phyloP scores from a whole-genome alignment of 2,113 vertebrate genomes.

The Cryptomyrus ogoouensis region DNA sequence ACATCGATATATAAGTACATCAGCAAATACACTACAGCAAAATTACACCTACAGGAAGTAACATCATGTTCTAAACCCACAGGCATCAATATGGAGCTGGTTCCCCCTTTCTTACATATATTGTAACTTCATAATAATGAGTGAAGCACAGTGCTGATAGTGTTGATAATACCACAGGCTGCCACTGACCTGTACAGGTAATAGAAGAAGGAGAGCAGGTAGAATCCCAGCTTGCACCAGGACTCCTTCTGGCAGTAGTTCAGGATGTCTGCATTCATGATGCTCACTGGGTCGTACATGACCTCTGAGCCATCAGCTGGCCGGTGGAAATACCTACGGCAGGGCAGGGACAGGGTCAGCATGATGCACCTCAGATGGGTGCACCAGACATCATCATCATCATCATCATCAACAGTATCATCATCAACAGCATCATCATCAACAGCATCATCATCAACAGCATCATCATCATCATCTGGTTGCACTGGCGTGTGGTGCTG shows the following conservation, averaged over 20 bases:
- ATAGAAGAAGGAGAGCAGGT: conserved; percentile 92
- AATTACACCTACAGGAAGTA: background rate
- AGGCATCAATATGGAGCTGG: background rate
- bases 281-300: conserved; percentile 87
- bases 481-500: background rate
- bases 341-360: background rate
- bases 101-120: background rate
- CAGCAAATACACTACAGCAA: background rate
- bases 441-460: background rate
- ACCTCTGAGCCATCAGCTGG: conserved; percentile 84
- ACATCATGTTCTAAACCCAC: background rate
- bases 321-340: conserved; percentile 79
- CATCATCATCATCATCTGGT: background rate
- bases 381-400: background rate
- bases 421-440: rapidly evolving
- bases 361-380: background rate
- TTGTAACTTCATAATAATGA: background rate
- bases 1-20: background rate
- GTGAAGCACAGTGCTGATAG: background rate
- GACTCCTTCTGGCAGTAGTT: conserved; percentile 94
- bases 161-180: background rate
- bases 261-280: conserved; percentile 90
- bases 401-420: background rate
- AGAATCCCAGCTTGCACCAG: conserved; percentile 91
- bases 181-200: conserved; percentile 83